Evolutionary conservation across 2,113 vertebrate species (phyloP), one percentile per base, ranked within the genome.

Genomic region (Misgurnus anguillicaudatus): DNA sequence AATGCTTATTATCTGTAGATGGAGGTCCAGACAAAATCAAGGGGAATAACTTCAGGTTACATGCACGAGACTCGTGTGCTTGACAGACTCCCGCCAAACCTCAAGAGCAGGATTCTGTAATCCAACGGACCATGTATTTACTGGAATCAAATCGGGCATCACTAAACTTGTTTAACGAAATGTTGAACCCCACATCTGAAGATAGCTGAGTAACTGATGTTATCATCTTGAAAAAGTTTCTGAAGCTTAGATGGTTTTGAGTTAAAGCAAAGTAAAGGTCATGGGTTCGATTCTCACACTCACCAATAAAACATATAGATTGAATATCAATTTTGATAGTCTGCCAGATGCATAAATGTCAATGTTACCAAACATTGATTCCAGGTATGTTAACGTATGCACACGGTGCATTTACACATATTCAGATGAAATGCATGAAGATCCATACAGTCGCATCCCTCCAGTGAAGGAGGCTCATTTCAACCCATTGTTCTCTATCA

Each of bases 401-500:
- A 24, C 13, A 2, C 42, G 17, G 31, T 47, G 21, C 64, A n/a
- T 67, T 83, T 41, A 31, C 78, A 48, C 58, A 39, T 58, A 75
- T 79, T 79, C 61, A 79, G 14, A 75, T 83, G 64, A 83, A 61
- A 72, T 19, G 55, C 62, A 72, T 42, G 73, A 39, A 65, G 73
- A 64, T 48, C 62, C 9, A 5, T 63, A 42, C 55, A 42, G 67
- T 55, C 81, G 77, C 85, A 88, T 87, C 88, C 87, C 85, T 88
- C 90, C 19, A 86, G 87, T 88, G 53, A 89, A 84, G 85, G 83
- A 68, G 82, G 90, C 88, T 91, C 91, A 91, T 92, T 90, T 87
- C 91, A 91, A 91, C 93, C 93, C 93, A 94, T 94, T 96, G 95
- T 96, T 96, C 94, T 94, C 94, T 92, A 94, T 94, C 87, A 92